Evolutionary conservation across 2,888 invertebrate genomes (phyloP).

Genomic region (Archips xylosteana): DNA sequence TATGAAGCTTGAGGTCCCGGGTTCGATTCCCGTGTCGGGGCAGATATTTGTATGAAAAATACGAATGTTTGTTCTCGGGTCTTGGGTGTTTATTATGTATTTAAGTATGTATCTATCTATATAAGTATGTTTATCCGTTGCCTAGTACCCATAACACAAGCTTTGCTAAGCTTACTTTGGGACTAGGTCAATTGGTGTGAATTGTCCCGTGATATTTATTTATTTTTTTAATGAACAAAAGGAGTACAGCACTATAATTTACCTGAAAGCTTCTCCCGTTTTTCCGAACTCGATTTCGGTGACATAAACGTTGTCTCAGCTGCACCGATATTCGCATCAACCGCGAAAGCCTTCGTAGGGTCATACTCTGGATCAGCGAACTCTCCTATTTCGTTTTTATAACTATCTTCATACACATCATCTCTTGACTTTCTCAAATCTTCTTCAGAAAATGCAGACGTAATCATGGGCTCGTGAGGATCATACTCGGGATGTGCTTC

Average conservation of each 20-base stretch:
- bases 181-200: too few species aligned
- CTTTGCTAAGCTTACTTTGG: too few species aligned
- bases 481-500: slow-evolving; percentile 80
- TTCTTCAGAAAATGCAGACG: slow-evolving; percentile 80
- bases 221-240: too few species aligned
- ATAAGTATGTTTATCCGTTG: too few species aligned
- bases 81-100: too few species aligned
- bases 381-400: slow-evolving; percentile 66
- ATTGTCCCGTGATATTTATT: too few species aligned
- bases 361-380: slow-evolving; percentile 65
- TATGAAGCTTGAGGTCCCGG: too few species aligned
- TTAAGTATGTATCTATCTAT: too few species aligned
- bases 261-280: slow-evolving; percentile 72
- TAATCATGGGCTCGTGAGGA: slow-evolving; percentile 82
- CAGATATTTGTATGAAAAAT: too few species aligned
- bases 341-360: slow-evolving; percentile 64
- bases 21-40: too few species aligned
- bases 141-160: too few species aligned
- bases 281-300: slow-evolving; percentile 53
- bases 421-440: slow-evolving; percentile 77
- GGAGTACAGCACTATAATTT: slow-evolving; percentile 9
- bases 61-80: too few species aligned
- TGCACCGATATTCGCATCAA: slow-evolving; percentile 61
- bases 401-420: slow-evolving; percentile 73
- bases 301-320: slow-evolving; percentile 47